Conservation (phyloP, 2,888 invertebrate species). For the Tanypteryx hageni region DNA sequence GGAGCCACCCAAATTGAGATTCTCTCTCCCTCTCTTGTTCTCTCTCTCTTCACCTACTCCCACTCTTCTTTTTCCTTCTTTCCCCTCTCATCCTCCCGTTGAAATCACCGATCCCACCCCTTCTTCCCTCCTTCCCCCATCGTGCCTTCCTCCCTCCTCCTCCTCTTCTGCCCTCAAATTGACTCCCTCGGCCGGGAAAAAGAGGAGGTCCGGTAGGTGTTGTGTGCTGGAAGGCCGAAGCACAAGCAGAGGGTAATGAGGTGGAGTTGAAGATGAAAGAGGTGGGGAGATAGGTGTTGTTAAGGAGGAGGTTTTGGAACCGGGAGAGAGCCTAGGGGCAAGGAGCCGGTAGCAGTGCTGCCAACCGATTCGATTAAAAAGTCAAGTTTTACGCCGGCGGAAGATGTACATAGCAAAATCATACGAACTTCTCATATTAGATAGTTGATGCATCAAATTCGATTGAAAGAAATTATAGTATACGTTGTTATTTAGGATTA, state of each 20-base stretch:
- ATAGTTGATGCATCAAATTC: no score
- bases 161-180: conserved; percentile 10
- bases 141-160: background rate
- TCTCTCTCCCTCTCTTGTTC: background rate
- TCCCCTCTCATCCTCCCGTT: background rate
- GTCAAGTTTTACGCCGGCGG: background rate
- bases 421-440: no score
- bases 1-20: background rate
- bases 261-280: background rate
- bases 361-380: conserved; percentile 39
- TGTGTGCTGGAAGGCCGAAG: background rate
- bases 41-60: background rate
- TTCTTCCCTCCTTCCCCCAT: background rate
- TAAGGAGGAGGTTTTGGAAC: background rate
- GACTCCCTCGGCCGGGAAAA: background rate
- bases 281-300: conserved; percentile 12
- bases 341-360: conserved; percentile 54
- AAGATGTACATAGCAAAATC: background rate
- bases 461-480: no score
- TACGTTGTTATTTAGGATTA: no score
- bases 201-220: background rate
- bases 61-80: background rate
- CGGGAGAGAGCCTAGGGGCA: conserved; percentile 19
- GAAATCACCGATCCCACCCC: background rate
- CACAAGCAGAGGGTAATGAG: conserved; percentile 22